Evolutionary conservation across 2,113 vertebrate genomes (phyloP).

Genomic region (Leptobrachium leishanense): DNA sequence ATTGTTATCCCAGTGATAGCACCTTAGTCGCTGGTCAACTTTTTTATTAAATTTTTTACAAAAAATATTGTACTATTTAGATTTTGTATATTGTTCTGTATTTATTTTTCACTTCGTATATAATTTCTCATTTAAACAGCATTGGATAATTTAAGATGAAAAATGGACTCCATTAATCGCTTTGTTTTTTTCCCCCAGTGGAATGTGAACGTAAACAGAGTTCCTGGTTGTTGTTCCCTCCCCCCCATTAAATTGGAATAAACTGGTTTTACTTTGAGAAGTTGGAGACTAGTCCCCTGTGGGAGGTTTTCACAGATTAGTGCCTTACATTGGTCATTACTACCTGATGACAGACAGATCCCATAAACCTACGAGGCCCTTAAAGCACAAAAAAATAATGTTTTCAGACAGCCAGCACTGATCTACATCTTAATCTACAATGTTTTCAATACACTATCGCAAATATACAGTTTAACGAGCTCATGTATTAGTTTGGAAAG

Average conservation of each 20-base stretch:
- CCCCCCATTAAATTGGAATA: conserved; percentile 4
- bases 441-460: conserved; percentile 5
- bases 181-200: neutral
- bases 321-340: conserved; percentile 33
- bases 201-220: neutral
- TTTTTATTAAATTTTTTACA: too few species aligned
- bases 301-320: conserved; percentile 33
- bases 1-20: too few species aligned
- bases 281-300: conserved; percentile 30
- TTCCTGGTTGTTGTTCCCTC: neutral
- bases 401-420: neutral
- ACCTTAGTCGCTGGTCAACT: too few species aligned
- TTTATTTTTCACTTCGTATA: too few species aligned
- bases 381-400: conserved; percentile 41
- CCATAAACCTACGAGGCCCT: conserved; percentile 59
- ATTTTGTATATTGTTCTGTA: neutral
- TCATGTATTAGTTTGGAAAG: conserved; percentile 32
- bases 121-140: too few species aligned
- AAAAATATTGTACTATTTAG: neutral
- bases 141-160: conserved; percentile 1
- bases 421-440: neutral
- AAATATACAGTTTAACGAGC: conserved; percentile 9
- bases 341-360: conserved; percentile 57
- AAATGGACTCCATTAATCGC: neutral
- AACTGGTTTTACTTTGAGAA: conserved; percentile 19